Percentiles rank a stretch among this genome's conserved stretches.
Evolutionary conservation across 2,113 vertebrate genomes (phyloP).

Genomic region (Marmota monax): DNA sequence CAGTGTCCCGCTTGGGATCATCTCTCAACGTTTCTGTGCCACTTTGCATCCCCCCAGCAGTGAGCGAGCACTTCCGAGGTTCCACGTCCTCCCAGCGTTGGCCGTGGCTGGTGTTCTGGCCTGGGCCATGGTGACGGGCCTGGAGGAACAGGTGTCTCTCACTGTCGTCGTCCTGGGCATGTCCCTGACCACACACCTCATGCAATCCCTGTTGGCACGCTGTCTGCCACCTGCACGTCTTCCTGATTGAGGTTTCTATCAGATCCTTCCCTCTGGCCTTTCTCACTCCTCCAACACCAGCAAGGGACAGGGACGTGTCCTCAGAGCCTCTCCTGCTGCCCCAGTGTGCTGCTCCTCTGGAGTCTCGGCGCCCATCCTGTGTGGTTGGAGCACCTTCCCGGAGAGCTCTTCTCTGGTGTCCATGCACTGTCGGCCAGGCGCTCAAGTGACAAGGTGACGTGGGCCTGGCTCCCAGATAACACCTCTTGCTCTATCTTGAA

Average conservation of each 20-base stretch:
- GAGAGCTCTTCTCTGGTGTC: too few relatives aligned
- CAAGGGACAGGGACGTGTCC: too few relatives aligned
- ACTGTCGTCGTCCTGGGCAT: too few relatives aligned
- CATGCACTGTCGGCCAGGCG: background rate
- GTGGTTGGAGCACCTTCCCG: background rate
- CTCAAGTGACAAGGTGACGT: too few relatives aligned
- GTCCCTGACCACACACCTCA: too few relatives aligned
- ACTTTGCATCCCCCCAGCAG: background rate
- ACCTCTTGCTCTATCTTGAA: background rate
- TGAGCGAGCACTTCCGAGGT: rapidly evolving
- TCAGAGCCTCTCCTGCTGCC: too few relatives aligned
- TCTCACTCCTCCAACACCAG: too few relatives aligned
- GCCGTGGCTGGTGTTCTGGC: too few relatives aligned
- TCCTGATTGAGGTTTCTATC: background rate
- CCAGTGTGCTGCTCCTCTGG: rapidly evolving
- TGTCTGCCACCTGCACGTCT: too few relatives aligned
- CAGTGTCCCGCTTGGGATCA: background rate
- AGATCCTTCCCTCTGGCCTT: background rate
- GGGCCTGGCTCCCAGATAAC: background rate
- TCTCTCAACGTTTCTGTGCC: rapidly evolving
- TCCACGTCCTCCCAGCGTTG: rapidly evolving
- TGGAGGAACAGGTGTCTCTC: too few relatives aligned
- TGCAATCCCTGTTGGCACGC: rapidly evolving
- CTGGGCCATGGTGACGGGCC: background rate
- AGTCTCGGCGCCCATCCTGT: too few relatives aligned